phyloP scores from a whole-genome alignment of 2,113 vertebrate genomes.

The Chelonoidis abingdonii region DNA sequence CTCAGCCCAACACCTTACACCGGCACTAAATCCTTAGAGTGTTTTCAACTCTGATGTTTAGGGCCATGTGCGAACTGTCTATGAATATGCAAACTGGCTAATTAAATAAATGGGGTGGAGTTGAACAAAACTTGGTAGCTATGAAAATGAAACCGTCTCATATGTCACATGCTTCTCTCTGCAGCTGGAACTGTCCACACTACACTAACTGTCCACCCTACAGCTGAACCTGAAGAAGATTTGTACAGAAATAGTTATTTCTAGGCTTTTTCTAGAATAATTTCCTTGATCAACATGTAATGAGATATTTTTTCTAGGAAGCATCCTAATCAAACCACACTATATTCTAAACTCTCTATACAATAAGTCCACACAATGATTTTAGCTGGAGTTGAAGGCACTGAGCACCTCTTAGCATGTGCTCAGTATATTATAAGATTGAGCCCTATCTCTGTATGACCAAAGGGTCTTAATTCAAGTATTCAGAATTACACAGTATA shows the following conservation, averaged over 20 bases:
- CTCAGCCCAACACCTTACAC: conserved; percentile 41
- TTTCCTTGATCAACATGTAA: background rate
- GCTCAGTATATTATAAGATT: background rate
- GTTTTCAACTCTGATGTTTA: conserved; percentile 68
- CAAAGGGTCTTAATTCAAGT: background rate
- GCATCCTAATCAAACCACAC: background rate
- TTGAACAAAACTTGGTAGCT: conserved; percentile 68
- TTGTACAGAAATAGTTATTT: conserved; percentile 35
- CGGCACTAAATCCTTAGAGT: conserved; percentile 53
- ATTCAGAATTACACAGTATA: background rate
- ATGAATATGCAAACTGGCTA: conserved; percentile 71
- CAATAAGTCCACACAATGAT: background rate
- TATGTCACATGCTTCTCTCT: conserved; percentile 55
- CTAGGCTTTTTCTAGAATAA: background rate
- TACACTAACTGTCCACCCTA: conserved; percentile 21
- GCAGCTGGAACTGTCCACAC: conserved; percentile 24
- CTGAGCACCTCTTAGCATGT: background rate
- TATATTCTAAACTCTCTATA: background rate
- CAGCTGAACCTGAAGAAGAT: conserved; percentile 34
- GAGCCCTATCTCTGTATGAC: background rate
- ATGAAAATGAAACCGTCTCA: conserved; percentile 58
- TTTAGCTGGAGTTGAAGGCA: background rate
- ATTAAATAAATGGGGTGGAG: conserved; percentile 74
- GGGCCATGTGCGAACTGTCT: conserved; percentile 64
- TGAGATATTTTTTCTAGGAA: background rate